Conservation (phyloP, 2,888 invertebrate genomes). For the Folsomia candida region DNA sequence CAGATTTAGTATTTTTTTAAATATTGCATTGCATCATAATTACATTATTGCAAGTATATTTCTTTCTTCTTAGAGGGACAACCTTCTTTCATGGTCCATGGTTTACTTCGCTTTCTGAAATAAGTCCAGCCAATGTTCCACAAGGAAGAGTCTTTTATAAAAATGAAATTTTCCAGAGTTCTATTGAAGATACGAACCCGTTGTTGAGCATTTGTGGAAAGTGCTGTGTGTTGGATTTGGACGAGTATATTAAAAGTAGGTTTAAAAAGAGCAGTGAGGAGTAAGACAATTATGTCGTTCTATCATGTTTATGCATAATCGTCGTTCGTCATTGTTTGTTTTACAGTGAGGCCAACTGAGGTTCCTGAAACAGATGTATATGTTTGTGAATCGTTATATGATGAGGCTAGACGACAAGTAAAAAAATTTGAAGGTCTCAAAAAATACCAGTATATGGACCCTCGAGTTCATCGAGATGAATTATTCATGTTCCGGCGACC, state of each 20-base stretch:
- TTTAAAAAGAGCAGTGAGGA: conserved; percentile 52
- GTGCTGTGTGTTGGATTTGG: conserved; percentile 84
- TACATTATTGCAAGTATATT: neutral
- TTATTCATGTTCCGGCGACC: conserved; percentile 74
- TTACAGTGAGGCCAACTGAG: conserved; percentile 84
- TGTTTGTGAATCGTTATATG: conserved; percentile 87
- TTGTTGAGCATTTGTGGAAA: conserved; percentile 86
- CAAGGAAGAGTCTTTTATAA: conserved; percentile 80
- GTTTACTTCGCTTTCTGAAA: conserved; percentile 84
- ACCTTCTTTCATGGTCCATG: conserved; percentile 92
- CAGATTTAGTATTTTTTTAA: neutral
- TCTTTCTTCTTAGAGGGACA: conserved; percentile 67
- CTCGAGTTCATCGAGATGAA: conserved; percentile 86
- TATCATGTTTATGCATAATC: no score
- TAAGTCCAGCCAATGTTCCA: conserved; percentile 64
- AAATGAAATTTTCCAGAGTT: conserved; percentile 87
- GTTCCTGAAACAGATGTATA: conserved; percentile 87
- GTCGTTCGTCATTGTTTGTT: no score
- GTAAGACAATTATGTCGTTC: no score
- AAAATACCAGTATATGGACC: conserved; percentile 75
- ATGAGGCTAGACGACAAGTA: conserved; percentile 78
- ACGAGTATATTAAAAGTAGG: conserved; percentile 83
- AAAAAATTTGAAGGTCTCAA: conserved; percentile 72
- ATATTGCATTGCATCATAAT: neutral
- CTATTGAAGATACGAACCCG: conserved; percentile 86